phyloP scores from a whole-genome alignment of 2,888 invertebrate species.

The Alitta virens region DNA sequence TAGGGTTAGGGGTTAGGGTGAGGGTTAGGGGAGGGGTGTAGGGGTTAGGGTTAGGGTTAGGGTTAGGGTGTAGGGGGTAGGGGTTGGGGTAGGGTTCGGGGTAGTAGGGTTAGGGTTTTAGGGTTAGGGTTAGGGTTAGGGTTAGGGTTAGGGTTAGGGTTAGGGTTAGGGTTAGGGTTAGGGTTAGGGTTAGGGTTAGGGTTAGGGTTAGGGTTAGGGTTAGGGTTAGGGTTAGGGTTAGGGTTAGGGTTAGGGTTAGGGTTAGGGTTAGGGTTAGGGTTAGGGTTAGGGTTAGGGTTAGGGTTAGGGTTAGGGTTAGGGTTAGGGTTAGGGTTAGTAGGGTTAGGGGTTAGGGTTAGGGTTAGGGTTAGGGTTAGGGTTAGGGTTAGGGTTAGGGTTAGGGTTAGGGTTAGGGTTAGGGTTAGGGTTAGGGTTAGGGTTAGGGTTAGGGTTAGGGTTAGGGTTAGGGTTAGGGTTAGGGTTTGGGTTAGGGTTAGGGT shows the following conservation, averaged over 20 bases:
- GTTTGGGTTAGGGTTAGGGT: constrained; percentile 20
- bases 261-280: constrained; percentile 24
- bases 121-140: constrained; percentile 16
- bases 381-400: constrained; percentile 22
- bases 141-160: constrained; percentile 13
- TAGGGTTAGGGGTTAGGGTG: constrained; percentile 18
- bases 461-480: constrained; percentile 21
- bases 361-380: constrained; percentile 27
- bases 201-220: constrained; percentile 14
- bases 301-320: constrained; percentile 27
- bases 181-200: constrained; percentile 18
- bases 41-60: constrained; percentile 20
- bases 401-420: constrained; percentile 25
- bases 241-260: constrained; percentile 20
- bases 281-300: constrained; percentile 25
- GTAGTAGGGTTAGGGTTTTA: constrained; percentile 10
- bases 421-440: constrained; percentile 24
- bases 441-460: constrained; percentile 23
- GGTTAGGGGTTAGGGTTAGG: constrained; percentile 22
- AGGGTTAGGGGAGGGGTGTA: constrained; percentile 20
- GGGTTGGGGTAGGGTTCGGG: too few species aligned
- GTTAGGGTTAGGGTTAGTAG: constrained; percentile 23
- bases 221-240: constrained; percentile 11
- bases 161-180: constrained; percentile 21
- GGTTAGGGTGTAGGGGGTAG: constrained; percentile 19